phyloP scores from a whole-genome alignment of 2,113 vertebrate species.

The Barnardius zonarius region DNA sequence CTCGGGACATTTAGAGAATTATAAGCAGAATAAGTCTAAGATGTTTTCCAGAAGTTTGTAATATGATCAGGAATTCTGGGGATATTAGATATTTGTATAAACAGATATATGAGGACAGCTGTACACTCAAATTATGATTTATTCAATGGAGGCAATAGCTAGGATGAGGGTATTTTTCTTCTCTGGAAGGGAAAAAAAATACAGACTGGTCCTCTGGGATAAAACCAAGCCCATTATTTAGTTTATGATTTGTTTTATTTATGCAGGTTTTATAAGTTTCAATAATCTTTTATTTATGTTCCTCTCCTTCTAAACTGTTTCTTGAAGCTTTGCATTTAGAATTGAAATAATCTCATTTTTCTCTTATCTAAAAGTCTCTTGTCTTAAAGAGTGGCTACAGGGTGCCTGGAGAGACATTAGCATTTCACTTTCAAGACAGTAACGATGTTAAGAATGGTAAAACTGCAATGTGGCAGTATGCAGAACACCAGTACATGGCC shows the following conservation, averaged over 20 bases:
- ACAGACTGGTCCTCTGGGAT: not conserved
- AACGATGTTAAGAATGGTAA: not conserved
- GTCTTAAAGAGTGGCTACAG: not conserved
- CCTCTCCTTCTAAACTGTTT: not conserved
- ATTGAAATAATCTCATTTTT: constrained; percentile 22
- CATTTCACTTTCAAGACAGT: not conserved
- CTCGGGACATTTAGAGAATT: not conserved
- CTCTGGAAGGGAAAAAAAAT: not conserved
- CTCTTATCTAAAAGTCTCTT: not conserved
- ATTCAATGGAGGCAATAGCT: not conserved
- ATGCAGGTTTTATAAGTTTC: not conserved
- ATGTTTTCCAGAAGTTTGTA: not conserved
- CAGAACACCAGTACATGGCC: not conserved
- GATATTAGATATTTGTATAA: not conserved
- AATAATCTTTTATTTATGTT: constrained; percentile 12
- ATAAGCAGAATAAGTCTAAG: not conserved
- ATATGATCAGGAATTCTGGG: not conserved
- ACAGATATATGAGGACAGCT: not conserved
- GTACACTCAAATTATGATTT: not conserved
- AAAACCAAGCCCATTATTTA: not conserved
- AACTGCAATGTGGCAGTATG: not conserved
- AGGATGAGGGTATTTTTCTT: not conserved
- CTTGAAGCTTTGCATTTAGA: not conserved
- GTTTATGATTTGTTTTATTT: not conserved
- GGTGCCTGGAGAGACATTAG: not conserved